Percentiles rank a stretch among this genome's conserved stretches.
phyloP scores from a whole-genome alignment of 2,113 vertebrate genomes.

The Columbina picui region DNA sequence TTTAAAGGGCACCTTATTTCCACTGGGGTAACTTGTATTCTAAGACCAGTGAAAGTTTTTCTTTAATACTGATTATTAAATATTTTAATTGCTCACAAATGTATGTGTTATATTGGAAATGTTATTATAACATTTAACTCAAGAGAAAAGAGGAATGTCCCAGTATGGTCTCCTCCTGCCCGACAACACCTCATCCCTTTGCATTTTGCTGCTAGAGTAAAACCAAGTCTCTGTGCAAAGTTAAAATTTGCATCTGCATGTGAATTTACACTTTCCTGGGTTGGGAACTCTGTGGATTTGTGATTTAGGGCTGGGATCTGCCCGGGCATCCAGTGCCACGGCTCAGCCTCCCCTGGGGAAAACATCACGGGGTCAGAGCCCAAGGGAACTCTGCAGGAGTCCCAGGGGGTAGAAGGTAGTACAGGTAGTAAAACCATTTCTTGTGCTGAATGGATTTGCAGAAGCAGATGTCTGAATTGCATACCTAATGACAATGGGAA shows the following conservation, averaged over 20 bases:
- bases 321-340: rapidly evolving
- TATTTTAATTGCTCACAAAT: rapidly evolving
- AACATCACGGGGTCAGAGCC: too few species aligned
- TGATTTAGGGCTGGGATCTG: not conserved
- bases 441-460: not conserved
- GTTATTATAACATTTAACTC: rapidly evolving
- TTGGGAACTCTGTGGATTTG: not conserved
- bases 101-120: rapidly evolving
- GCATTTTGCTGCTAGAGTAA: not conserved
- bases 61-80: not conserved
- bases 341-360: not conserved
- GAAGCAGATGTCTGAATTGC: not conserved
- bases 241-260: too few species aligned
- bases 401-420: rapidly evolving
- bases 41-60: not conserved
- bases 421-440: not conserved
- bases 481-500: not conserved
- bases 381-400: rapidly evolving
- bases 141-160: not conserved
- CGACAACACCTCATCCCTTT: not conserved
- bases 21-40: too few species aligned
- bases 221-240: rapidly evolving
- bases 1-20: not conserved
- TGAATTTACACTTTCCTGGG: not conserved
- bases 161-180: not conserved